phyloP scores from a whole-genome alignment of 2,113 vertebrate genomes.

The Phylloscopus trochiloides region DNA sequence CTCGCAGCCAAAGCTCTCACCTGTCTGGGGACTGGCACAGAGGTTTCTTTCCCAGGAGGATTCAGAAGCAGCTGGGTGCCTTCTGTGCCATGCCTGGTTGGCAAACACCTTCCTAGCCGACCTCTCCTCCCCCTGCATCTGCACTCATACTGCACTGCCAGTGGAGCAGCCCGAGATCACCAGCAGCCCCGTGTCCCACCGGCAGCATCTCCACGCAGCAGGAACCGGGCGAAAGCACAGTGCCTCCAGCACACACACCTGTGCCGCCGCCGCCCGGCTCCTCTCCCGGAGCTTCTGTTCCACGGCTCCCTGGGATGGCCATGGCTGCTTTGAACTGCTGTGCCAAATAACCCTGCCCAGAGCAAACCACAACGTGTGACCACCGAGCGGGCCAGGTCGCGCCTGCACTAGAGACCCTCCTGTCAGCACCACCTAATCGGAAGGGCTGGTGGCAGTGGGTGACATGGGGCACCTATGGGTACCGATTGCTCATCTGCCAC shows the following conservation, averaged over 20 bases:
- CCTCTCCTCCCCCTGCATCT: neutral
- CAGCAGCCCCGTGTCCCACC: neutral
- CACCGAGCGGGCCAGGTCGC: neutral
- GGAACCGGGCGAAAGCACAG: neutral
- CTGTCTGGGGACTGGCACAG: neutral
- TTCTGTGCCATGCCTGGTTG: rapidly evolving
- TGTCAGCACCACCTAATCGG: neutral
- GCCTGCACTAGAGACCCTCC: neutral
- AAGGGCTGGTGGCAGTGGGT: neutral
- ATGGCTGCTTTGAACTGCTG: neutral
- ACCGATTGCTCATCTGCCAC: neutral
- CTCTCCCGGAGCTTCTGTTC: neutral
- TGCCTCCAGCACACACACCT: neutral
- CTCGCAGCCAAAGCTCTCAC: neutral
- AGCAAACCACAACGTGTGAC: neutral
- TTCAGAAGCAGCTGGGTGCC: neutral
- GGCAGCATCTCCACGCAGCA: rapidly evolving
- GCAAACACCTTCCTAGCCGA: neutral
- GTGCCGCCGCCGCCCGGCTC: neutral
- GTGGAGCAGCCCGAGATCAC: neutral
- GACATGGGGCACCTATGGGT: rapidly evolving
- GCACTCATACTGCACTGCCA: neutral
- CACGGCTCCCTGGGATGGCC: rapidly evolving
- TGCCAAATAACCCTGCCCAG: neutral
- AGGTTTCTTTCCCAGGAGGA: neutral